Evolutionary conservation across 2,888 invertebrate genomes (phyloP), one percentile per base, ranked within the genome.

Genomic region (Pachymerium ferrugineum): DNA sequence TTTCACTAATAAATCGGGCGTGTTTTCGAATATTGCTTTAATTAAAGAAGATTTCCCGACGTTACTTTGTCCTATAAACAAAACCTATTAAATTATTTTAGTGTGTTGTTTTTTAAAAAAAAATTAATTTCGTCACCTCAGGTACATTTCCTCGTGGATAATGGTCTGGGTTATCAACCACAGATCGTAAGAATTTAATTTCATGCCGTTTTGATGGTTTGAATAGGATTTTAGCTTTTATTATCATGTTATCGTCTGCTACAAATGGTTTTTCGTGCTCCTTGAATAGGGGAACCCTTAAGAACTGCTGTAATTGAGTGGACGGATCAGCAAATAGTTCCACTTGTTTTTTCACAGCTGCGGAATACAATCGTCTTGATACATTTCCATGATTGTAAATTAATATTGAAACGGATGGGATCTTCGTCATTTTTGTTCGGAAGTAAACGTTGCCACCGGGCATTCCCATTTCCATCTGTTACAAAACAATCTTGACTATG

Each of bases 11-110:
- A 80, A 76, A 2, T 74, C 70, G 19, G 78, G 75, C 47, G 77
- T 77, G 33, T 78, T 76, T 16, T 75, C 72, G 74, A 82, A 79
- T 54, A 82, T 68, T n/a, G 78, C 76, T 38, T 78, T 77, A 22
- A 82, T 79, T 67, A 82, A 75, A 4, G 81, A 81, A 3, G 82
- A 81, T 75, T 82, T 82, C 4, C 82, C 82, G 67, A 81, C 81
- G 79, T 82, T 82, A 75, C 81, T 82, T 70, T 79, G 76, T 0
- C 82, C 82, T 73, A 81, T 77, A 75, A 82, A 81, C 8, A 80
- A 80, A 4, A 82, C 79, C 82, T 82, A 54, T 68, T 0, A 22
- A 68, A 68, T 54, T 5, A 0, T 10, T 19, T 54, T n/a, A 19
- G 16, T 5, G 10, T 5, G 14, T 16, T 54, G 22, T 54, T 54